Conservation (phyloP, 2,888 invertebrate genomes). For the Hololepta plana region DNA sequence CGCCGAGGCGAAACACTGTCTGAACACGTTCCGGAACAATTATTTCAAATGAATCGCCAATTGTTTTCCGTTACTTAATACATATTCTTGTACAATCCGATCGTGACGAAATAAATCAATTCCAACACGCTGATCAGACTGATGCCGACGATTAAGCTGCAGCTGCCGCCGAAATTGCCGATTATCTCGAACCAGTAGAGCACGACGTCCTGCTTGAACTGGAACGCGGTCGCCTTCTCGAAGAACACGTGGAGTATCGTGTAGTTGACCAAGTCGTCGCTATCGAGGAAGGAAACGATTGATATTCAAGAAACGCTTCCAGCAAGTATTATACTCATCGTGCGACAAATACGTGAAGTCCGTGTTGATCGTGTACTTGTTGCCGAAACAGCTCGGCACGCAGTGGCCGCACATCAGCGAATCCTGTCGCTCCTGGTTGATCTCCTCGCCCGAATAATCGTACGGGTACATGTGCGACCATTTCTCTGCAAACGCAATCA, state of each 20-base stretch:
- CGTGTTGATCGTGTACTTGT: not conserved
- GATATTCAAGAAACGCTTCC: too few relatives aligned
- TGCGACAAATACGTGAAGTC: too few relatives aligned
- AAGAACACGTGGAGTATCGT: conserved; percentile 1
- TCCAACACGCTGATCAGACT: conserved; percentile 1
- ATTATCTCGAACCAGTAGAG: conserved; percentile 1
- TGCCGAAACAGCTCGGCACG: not conserved
- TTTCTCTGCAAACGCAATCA: conserved; percentile 1
- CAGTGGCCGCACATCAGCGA: conserved; percentile 1
- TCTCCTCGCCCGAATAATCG: not conserved
- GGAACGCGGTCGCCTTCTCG: not conserved
- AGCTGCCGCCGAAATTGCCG: not conserved
- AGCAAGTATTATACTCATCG: too few relatives aligned
- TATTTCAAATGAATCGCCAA: too few relatives aligned
- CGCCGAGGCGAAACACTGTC: conserved; percentile 18
- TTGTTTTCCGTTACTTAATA: too few relatives aligned
- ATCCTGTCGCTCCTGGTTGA: not conserved
- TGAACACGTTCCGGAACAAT: too few relatives aligned
- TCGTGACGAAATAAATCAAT: conserved; percentile 1
- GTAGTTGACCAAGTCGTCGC: conserved; percentile 1
- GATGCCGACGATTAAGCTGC: not conserved
- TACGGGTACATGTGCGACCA: not conserved
- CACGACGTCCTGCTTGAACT: not conserved
- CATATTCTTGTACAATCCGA: too few relatives aligned
- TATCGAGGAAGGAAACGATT: not conserved